A percentile compares a stretch with the other conserved stretches of the same genome.
phyloP scores from a whole-genome alignment of 2,113 vertebrate species.

The Corythoichthys haematopterus region DNA sequence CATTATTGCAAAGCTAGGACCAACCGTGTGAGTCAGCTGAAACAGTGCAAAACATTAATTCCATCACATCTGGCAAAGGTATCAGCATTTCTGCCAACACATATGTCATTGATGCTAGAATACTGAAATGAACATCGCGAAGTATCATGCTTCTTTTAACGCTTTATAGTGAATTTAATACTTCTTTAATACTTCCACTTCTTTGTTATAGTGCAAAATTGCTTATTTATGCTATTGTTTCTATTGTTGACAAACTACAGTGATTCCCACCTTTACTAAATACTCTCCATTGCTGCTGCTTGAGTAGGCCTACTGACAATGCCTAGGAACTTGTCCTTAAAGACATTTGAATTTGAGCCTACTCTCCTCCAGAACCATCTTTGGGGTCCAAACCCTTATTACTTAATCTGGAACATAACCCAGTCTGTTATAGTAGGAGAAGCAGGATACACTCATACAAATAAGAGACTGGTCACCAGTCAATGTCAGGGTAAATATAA shows the following conservation, averaged over 20 bases:
- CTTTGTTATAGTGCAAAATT: not conserved
- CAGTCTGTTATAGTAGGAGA: not conserved
- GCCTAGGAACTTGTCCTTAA: not conserved
- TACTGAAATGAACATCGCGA: not conserved
- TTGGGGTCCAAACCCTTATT: not conserved
- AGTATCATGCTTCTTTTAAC: not conserved
- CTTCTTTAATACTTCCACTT: not conserved
- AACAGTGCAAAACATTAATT: not conserved
- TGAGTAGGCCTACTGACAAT: not conserved
- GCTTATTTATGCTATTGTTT: not conserved
- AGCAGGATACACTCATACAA: not conserved
- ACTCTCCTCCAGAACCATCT: not conserved
- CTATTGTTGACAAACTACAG: not conserved
- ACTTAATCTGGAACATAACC: not conserved
- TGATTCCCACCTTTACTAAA: not conserved
- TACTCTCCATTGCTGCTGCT: not conserved
- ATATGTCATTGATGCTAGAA: not conserved
- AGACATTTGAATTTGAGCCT: not conserved
- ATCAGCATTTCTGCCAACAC: not conserved
- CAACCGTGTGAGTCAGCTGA: not conserved
- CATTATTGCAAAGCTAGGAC: not conserved
- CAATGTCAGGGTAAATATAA: not conserved
- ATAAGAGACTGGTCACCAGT: not conserved
- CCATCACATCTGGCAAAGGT: not conserved
- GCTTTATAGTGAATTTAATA: not conserved